Evolutionary conservation across 2,113 vertebrate species (phyloP), one percentile per base, ranked within the genome.

Genomic region (Hemibagrus wyckioides): DNA sequence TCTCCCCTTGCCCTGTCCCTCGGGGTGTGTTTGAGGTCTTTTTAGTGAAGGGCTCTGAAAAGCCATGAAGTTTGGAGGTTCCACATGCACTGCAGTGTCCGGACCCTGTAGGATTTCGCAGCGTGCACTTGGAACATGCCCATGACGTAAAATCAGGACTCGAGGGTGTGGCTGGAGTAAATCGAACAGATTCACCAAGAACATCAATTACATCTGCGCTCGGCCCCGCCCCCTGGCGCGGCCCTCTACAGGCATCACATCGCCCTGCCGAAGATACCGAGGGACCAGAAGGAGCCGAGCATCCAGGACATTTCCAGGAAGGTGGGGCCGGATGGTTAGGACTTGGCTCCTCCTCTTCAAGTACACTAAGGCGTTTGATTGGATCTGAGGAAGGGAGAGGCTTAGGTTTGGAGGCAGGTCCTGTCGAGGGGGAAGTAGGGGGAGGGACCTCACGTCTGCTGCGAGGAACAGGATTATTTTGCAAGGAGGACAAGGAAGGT

Each of bases 91-190:
- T 96, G 94, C 98, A 99, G 90, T 97, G 95, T 76, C 96, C 92
- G 1, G 95, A 94, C 0, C 93, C 92, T 0, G 97, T 98, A 80
- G 97, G 96, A 91, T 99, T 99, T 85, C 96, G 96, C 81, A 99
- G 93, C 0, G 98, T 99, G 93, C 98, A 99, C 92, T 97, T 98
- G 84, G 97, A 97, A 28, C 98, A 99, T 0, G 96, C 94, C 98
- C 98, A 99, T 33, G 96, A 97, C 90, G 96, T 97, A 89, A 99
- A 99, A 94, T 99, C 98, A 0, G 97, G 97, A 91, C 97, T 99
- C 75, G 98, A 98, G 10, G 98, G 97, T 91, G 96, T 97, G 41
- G 96, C 97, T 0, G 98, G 98, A 0, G 97, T 98, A 90, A 97
- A 99, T 23, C 98, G 96, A 90, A 99, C 97, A 0, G 96, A 94